These are phyloP conservation scores for Eumerus sabulonum DNA, from an alignment of 2,888 invertebrate species.

Conservation along the genomic window DNA sequence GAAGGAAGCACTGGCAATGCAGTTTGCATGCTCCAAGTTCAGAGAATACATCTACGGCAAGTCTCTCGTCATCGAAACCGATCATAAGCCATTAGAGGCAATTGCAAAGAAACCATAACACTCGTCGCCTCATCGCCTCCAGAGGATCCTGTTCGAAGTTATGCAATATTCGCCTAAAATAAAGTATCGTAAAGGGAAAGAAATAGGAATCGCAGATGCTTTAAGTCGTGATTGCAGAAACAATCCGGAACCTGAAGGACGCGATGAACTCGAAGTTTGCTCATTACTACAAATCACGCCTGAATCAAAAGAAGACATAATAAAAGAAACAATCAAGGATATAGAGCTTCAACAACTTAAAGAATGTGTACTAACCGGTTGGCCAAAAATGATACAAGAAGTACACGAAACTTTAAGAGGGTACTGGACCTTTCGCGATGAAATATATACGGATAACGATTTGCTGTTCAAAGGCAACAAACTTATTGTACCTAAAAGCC, in stretches of 20 bases:
- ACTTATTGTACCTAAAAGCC: conserved; percentile 8
- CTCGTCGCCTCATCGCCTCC: conserved; percentile 66
- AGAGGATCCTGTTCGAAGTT: conserved; percentile 71
- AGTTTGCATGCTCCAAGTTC: conserved; percentile 70
- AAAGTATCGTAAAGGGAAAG: conserved; percentile 70
- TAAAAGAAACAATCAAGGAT: conserved; percentile 19
- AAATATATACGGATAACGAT: conserved; percentile 35
- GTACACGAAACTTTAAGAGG: conserved; percentile 29
- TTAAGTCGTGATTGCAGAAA: conserved; percentile 64
- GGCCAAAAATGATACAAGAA: conserved; percentile 45
- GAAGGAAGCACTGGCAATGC: conserved; percentile 57
- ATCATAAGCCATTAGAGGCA: conserved; percentile 71
- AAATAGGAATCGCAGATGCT: conserved; percentile 68
- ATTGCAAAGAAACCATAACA: conserved; percentile 70
- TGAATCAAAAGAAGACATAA: conserved; percentile 34
- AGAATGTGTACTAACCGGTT: conserved; percentile 47
- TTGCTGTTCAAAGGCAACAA: conserved; percentile 54
- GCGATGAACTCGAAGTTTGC: conserved; percentile 52
- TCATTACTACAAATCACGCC: conserved; percentile 25
- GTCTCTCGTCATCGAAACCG: conserved; percentile 67
- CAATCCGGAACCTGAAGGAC: conserved; percentile 13
- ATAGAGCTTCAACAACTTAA: conserved; percentile 33
- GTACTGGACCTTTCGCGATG: conserved; percentile 34
- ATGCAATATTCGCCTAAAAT: conserved; percentile 69
- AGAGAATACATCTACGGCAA: conserved; percentile 57